These are phyloP conservation scores for Mythimna lalbum DNA, from an alignment of 2,888 invertebrate species.

Conservation along the genomic window DNA sequence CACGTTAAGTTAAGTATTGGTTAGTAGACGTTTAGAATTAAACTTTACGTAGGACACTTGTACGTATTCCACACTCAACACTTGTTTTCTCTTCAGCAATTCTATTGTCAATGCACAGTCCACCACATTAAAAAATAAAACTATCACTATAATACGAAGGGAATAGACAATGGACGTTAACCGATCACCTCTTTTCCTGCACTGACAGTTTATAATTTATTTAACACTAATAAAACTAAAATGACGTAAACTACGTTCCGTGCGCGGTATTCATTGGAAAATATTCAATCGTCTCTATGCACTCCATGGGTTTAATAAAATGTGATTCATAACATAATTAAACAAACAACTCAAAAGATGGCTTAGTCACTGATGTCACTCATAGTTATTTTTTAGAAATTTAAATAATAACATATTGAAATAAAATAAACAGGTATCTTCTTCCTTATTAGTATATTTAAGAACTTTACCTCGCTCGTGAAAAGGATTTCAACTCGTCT, in stretches of 20 bases:
- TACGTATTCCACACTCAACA: neutral
- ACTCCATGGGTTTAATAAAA: slow-evolving; percentile 38
- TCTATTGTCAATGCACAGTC: neutral
- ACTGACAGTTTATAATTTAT: slow-evolving; percentile 20
- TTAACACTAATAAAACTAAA: slow-evolving; percentile 16
- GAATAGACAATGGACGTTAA: neutral
- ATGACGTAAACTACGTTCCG: slow-evolving; percentile 26
- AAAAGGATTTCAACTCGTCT: no score
- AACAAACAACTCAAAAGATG: slow-evolving; percentile 17
- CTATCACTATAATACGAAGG: neutral
- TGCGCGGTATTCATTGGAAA: slow-evolving; percentile 22
- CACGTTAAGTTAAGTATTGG: neutral
- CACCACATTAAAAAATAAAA: slow-evolving; percentile 1
- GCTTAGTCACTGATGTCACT: slow-evolving; percentile 31
- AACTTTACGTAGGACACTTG: neutral
- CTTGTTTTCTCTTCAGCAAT: neutral
- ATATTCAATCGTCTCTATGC: slow-evolving; percentile 30
- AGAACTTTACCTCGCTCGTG: no score
- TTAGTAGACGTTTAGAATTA: neutral
- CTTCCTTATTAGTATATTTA: neutral
- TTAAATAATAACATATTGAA: neutral
- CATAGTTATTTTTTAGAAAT: slow-evolving; percentile 8
- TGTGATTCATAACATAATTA: slow-evolving; percentile 39
- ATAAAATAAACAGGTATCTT: slow-evolving; percentile 1
- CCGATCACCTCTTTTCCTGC: slow-evolving; percentile 30